Base-by-base conservation (phyloP, 2,888 invertebrate genomes). In the Fragum sueziense region DNA sequence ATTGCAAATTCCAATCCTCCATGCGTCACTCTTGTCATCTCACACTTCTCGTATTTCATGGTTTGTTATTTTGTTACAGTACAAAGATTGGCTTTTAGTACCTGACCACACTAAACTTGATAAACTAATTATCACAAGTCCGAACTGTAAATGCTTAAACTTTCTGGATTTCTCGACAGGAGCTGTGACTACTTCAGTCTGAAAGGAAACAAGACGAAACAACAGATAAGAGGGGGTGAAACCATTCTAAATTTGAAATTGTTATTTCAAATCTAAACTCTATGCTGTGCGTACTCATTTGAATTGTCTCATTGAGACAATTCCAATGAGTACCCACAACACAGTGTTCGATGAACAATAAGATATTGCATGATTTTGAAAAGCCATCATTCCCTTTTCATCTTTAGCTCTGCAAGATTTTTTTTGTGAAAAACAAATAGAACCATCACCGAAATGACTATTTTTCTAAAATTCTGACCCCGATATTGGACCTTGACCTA, bases 31-130 rank as follows among this genome's bases (percentile, higher is more conserved):
- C n/a, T n/a, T n/a, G n/a, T n/a, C n/a, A n/a, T n/a, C n/a, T 47
- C 47, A 47, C 20, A 47, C 47, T 47, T 47, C 47, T 14, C 17
- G 47, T 20, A 47, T n/a, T 20, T 47, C 47, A n/a, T 47, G 47
- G n/a, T 22, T 4, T 37, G 67, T 11, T 22, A 17, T 33, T 29
- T 67, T 67, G 25, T 22, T 22, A 27, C 27, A 25, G 47, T 41
- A 67, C 31, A 67, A 37, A 22, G 67, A 67, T 27, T 29, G 67
- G 25, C 41, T 67, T n/a, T 67, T 29, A 41, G 29, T 11, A 11
- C n/a, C 67, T 22, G 67, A 67, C 67, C 67, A 67, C 17, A n/a
- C 29, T 33, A 67, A 33, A 67, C 67, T 47, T 6, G 27, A 25
- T 2, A 67, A 17, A 22, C 67, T 67, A 9, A 67, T 41, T 25